Percentiles rank a stretch among this genome's conserved stretches.
Conservation (phyloP, 2,797 vertebrate genomes). For the Vespertilio murinus region DNA sequence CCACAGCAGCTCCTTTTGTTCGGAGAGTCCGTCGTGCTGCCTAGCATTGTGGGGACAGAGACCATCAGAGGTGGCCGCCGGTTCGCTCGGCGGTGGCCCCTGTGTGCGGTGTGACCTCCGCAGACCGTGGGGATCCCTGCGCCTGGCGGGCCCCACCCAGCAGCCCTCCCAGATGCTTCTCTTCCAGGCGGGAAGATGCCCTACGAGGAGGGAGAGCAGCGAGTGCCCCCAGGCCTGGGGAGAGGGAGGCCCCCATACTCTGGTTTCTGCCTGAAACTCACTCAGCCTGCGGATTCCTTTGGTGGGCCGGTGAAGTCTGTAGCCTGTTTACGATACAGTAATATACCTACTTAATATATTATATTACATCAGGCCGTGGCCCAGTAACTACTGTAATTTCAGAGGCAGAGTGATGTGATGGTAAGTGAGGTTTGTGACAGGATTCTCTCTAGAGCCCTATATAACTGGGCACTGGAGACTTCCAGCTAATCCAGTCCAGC, state of each 20-base stretch:
- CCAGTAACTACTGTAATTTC: neutral
- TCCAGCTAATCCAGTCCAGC: too few relatives aligned
- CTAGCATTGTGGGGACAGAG: neutral
- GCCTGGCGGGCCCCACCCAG: too few relatives aligned
- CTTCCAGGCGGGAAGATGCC: neutral
- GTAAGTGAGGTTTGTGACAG: neutral
- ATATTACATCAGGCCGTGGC: neutral
- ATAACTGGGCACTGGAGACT: neutral
- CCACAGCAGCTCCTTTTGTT: neutral
- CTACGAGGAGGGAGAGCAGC: too few relatives aligned
- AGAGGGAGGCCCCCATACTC: neutral
- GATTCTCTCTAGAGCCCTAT: neutral
- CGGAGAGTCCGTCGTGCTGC: neutral
- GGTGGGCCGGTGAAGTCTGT: neutral
- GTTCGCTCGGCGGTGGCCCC: too few relatives aligned
- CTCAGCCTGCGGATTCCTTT: neutral
- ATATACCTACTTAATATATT: neutral
- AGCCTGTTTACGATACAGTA: neutral
- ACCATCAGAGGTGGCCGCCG: neutral
- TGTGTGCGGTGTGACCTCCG: neutral
- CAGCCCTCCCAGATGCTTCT: neutral
- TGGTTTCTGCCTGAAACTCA: neutral
- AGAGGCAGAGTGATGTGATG: neutral
- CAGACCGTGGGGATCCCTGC: neutral
- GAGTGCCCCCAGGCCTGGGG: neutral